These are phyloP conservation scores for Aculops lycopersici DNA, from an alignment of 1,140 invertebrate species.

Conservation along the genomic window DNA sequence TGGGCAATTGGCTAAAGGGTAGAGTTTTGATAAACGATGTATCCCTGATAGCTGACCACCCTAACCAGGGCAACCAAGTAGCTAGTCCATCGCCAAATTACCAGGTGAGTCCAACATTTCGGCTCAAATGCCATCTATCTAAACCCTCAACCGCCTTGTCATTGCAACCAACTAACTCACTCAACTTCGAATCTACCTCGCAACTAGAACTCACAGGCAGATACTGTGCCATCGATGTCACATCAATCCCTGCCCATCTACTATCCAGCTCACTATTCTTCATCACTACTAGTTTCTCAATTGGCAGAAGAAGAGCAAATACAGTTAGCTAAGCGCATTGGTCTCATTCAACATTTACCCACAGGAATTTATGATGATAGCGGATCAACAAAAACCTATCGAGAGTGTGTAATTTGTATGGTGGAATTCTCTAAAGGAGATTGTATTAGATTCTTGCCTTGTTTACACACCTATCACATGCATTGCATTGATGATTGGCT, in stretches of 20 bases:
- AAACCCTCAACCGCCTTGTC: too few species aligned
- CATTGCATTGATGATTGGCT: slow-evolving; percentile 68
- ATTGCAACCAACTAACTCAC: too few species aligned
- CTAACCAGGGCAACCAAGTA: not conserved
- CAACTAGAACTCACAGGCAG: too few species aligned
- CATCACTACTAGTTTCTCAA: too few species aligned
- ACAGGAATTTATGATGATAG: slow-evolving; percentile 43
- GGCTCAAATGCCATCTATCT: too few species aligned
- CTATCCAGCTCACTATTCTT: not conserved
- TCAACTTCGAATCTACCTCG: too few species aligned
- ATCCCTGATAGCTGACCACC: not conserved
- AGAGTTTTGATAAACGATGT: not conserved
- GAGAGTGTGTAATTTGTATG: slow-evolving; percentile 86
- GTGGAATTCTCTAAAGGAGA: slow-evolving; percentile 49
- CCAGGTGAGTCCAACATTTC: not conserved
- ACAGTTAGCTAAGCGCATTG: slow-evolving; percentile 55
- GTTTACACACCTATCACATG: slow-evolving; percentile 73
- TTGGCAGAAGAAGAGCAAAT: slow-evolving; percentile 48
- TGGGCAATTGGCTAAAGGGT: not conserved
- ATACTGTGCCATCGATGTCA: too few species aligned
- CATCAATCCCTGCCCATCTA: too few species aligned
- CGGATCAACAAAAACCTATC: too few species aligned
- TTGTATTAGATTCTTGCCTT: slow-evolving; percentile 49
- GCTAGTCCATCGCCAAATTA: not conserved
- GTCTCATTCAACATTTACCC: slow-evolving; percentile 55